Evolutionary conservation across 2,797 vertebrate genomes (phyloP).

Genomic region (Anas flavirostris): DNA sequence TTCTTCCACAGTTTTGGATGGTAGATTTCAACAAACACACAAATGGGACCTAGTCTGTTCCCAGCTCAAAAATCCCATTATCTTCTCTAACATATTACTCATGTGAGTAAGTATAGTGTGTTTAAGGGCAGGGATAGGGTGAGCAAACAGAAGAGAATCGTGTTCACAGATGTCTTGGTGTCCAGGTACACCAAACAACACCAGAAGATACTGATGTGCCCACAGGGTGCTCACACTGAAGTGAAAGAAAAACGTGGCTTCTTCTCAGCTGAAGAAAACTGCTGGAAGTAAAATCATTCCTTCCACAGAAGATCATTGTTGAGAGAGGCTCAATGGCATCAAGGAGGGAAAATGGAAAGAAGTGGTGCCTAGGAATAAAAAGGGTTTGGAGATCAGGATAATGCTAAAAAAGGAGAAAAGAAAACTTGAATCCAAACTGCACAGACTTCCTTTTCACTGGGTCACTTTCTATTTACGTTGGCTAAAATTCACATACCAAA

Average conservation of each 20-base stretch:
- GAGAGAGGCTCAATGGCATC: neutral
- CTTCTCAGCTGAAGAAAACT: neutral
- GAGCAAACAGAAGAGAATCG: neutral
- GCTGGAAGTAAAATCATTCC: neutral
- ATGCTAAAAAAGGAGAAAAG: neutral
- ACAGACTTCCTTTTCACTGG: neutral
- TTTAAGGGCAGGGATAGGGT: neutral
- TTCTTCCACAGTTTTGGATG: neutral
- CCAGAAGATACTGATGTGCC: neutral
- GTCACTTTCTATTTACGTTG: neutral
- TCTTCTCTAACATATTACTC: neutral
- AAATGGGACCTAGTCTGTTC: neutral
- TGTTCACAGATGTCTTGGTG: neutral
- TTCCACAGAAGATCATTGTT: neutral
- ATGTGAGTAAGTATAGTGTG: neutral
- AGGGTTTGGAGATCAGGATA: neutral
- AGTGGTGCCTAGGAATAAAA: neutral
- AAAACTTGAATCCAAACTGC: neutral
- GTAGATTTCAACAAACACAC: neutral
- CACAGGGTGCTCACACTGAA: neutral
- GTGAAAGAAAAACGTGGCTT: accelerated
- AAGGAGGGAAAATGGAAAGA: neutral
- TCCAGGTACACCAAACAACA: neutral
- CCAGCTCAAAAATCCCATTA: neutral
- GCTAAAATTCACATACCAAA: neutral